Percentiles rank a stretch among this genome's conserved stretches.
Evolutionary conservation across 2,113 vertebrate genomes (phyloP).

Genomic region (Actinemys pallida): DNA sequence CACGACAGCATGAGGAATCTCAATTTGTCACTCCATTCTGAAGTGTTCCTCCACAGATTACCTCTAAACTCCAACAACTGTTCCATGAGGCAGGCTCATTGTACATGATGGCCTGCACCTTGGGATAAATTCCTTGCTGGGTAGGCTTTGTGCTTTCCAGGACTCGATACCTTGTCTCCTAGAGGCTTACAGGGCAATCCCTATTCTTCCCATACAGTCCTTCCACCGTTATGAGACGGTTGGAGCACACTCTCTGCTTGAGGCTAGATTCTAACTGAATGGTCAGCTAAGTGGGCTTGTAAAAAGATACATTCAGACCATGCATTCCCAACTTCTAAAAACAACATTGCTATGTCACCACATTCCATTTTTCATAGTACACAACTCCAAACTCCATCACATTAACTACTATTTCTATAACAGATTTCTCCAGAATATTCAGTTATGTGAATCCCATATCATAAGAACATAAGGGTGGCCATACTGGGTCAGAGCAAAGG

Average conservation of each 20-base stretch:
- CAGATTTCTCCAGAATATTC: neutral
- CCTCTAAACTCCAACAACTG: too few species aligned
- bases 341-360: too few species aligned
- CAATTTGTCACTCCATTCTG: neutral
- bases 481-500: too few species aligned
- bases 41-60: neutral
- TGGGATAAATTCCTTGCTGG: neutral
- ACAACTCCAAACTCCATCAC: neutral
- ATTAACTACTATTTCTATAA: neutral
- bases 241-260: neutral
- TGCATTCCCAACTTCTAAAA: neutral
- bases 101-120: conserved; percentile 12
- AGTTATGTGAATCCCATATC: neutral
- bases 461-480: too few species aligned
- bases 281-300: neutral
- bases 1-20: neutral
- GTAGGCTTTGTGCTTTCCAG: neutral
- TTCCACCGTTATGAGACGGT: neutral
- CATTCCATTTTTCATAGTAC: neutral
- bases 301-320: neutral
- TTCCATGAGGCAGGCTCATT: too few species aligned
- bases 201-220: neutral
- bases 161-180: neutral
- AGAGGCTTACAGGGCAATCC: neutral
- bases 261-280: neutral